These are phyloP conservation scores for Drosophila flavopinicola DNA, from an alignment of 2,888 invertebrate species.

Conservation along the genomic window DNA sequence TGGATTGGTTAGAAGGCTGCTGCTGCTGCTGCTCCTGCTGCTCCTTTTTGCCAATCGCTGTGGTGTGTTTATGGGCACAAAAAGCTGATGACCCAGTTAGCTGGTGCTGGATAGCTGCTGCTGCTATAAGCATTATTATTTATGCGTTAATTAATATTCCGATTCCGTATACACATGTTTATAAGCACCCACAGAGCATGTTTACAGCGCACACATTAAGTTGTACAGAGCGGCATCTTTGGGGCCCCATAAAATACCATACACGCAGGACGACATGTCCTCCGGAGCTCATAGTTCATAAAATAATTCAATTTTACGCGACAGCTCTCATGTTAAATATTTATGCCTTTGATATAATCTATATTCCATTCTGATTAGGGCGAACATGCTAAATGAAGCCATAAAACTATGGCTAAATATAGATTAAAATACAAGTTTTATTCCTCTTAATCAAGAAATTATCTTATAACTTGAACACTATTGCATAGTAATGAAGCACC, in stretches of 20 bases:
- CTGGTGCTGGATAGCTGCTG: slow-evolving; percentile 3
- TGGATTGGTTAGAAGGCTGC: slow-evolving; percentile 23
- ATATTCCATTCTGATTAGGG: not conserved
- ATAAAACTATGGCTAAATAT: too few species aligned
- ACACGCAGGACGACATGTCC: not conserved
- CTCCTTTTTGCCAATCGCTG: slow-evolving; percentile 47
- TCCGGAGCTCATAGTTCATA: slow-evolving; percentile 27
- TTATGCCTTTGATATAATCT: slow-evolving; percentile 13
- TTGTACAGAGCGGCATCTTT: slow-evolving; percentile 21
- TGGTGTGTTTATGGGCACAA: slow-evolving; percentile 41
- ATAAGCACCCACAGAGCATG: slow-evolving; percentile 50
- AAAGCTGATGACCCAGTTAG: slow-evolving; percentile 64
- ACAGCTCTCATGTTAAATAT: slow-evolving; percentile 1
- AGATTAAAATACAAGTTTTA: too few species aligned
- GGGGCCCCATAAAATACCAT: slow-evolving; percentile 31
- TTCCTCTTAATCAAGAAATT: too few species aligned
- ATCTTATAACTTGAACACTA: too few species aligned
- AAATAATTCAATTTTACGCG: slow-evolving; percentile 48
- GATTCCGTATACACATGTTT: slow-evolving; percentile 58
- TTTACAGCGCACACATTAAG: slow-evolving; percentile 37
- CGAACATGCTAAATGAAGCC: not conserved
- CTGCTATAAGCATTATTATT: slow-evolving; percentile 58
- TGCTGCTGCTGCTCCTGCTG: too few species aligned
- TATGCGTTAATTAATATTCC: slow-evolving; percentile 68
- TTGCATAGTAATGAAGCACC: too few species aligned